Base-by-base conservation (phyloP, 35 echinoderm and acorn worm genomes). In the Eucidaris tribuloides region DNA sequence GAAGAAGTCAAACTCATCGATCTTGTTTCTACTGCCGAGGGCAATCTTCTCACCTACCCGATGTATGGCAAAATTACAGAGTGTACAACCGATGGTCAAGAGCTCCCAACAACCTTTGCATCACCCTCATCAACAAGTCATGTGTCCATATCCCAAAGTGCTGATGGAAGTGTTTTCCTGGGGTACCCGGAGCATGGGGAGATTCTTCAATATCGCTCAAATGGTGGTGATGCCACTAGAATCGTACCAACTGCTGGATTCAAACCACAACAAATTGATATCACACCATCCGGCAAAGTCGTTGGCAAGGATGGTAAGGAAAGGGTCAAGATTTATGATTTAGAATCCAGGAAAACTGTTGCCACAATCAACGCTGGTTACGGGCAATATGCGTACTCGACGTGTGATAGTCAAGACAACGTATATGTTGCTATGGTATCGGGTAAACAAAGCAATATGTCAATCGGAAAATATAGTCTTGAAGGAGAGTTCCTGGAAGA, bases 81-180 rank as follows among this genome's bases (percentile, higher is more conserved):
- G 37, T 27, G 38, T 1, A 44, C 34, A 38, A 27, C 22, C 24
- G 68, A 44, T 74, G 68, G 68, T 20, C 9, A 41, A 40, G 41
- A 74, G n/a, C 68, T 27, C 9, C 34, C 18, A 1, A 19, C 1
- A 7, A 74, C 14, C 11, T 74, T 74, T 44, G 68, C 34, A 42
- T 33, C 68, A 25, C 68, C 68, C 20, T 74, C 68, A 13, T 74
- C 68, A 1, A 25, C 2, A 36, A 22, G 44, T 14, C 68, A 74
- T 74, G 68, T 74, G 1, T 74, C 68, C 34, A 41, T 74, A 40
- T 74, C 68, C 38, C 4, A n/a, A 44, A 41, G 35, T 9, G 44
- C 37, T 44, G 68, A 74, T 74, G 68, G 68, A 74, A 33, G 68
- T 13, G 37, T 74, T 24, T 74, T 74, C 68, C 25, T 74, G 37